A percentile compares a stretch with the other conserved stretches of the same genome.
phyloP scores from a whole-genome alignment of 1,140 invertebrate genomes.

The Lordiphosa clarofinis region DNA sequence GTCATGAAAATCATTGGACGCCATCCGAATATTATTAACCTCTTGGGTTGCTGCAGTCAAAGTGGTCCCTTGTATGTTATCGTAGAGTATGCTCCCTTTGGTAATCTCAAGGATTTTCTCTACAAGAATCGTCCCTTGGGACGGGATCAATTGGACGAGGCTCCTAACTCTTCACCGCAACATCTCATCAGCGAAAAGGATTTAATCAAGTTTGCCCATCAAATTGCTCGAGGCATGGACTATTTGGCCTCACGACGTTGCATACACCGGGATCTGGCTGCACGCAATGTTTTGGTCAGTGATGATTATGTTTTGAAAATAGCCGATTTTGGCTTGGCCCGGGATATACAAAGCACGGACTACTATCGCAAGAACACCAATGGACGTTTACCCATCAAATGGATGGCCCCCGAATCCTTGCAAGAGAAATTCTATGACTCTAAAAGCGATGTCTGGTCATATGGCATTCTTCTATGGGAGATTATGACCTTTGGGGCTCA shows the following conservation, averaged over 20 bases:
- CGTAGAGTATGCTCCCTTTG: conserved; percentile 96
- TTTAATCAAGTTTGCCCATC: conserved; percentile 96
- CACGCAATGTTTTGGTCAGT: conserved; percentile 96
- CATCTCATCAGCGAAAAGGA: conserved; percentile 94
- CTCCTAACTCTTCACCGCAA: conserved; percentile 80
- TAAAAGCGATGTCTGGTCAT: conserved; percentile 98
- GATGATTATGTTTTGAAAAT: conserved; percentile 97
- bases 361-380: conserved; percentile 99
- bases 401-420: conserved; percentile 99
- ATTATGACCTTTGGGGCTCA: conserved; percentile 96
- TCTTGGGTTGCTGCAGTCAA: conserved; percentile 98
- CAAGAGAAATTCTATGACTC: conserved; percentile 96
- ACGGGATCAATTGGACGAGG: conserved; percentile 80
- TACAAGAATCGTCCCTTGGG: conserved; percentile 87
- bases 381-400: conserved; percentile 96
- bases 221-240: conserved; percentile 98
- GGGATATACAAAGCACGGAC: conserved; percentile 95
- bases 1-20: conserved; percentile 99
- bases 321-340: conserved; percentile 97
- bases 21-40: conserved; percentile 98
- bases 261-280: conserved; percentile 98
- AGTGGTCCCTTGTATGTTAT: conserved; percentile 96
- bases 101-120: conserved; percentile 96
- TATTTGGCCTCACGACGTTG: conserved; percentile 96
- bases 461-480: conserved; percentile 96